phyloP scores from a whole-genome alignment of 2,113 vertebrate genomes.

The Anguilla rostrata region DNA sequence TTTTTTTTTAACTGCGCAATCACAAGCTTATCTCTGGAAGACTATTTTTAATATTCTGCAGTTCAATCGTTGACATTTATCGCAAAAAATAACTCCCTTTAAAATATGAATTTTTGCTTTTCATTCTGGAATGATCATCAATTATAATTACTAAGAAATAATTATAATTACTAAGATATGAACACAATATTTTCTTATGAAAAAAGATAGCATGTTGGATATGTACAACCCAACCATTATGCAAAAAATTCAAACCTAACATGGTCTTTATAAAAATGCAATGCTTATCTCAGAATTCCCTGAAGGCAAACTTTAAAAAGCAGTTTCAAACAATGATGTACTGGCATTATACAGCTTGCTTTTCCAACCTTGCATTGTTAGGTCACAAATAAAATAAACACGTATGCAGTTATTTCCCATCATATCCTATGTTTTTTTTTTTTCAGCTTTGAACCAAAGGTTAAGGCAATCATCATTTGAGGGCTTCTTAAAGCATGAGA shows the following conservation, averaged over 20 bases:
- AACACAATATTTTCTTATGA: slow-evolving; percentile 72
- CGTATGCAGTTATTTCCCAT: background rate
- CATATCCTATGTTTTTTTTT: background rate
- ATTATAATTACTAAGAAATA: background rate
- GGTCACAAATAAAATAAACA: slow-evolving; percentile 7
- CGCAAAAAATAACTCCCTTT: slow-evolving; percentile 59
- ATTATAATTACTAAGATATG: background rate
- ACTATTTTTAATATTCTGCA: slow-evolving; percentile 78
- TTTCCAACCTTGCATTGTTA: slow-evolving; percentile 65
- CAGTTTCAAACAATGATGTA: slow-evolving; percentile 60
- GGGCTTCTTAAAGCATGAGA: background rate
- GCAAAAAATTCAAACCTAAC: slow-evolving; percentile 79
- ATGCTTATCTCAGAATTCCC: slow-evolving; percentile 73
- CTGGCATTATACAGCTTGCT: slow-evolving; percentile 76
- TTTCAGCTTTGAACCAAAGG: background rate
- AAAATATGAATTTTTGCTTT: slow-evolving; percentile 57
- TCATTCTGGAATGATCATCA: background rate
- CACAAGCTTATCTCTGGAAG: slow-evolving; percentile 61
- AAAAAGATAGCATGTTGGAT: slow-evolving; percentile 72
- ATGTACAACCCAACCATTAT: slow-evolving; percentile 72
- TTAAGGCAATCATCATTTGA: background rate
- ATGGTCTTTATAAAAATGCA: slow-evolving; percentile 74
- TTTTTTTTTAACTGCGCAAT: slow-evolving; percentile 71
- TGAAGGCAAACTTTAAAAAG: slow-evolving; percentile 57
- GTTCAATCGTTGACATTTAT: slow-evolving; percentile 53